These are phyloP conservation scores for Cyclophora albipunctata DNA, from an alignment of 2,888 invertebrate genomes.

Conservation along the genomic window DNA sequence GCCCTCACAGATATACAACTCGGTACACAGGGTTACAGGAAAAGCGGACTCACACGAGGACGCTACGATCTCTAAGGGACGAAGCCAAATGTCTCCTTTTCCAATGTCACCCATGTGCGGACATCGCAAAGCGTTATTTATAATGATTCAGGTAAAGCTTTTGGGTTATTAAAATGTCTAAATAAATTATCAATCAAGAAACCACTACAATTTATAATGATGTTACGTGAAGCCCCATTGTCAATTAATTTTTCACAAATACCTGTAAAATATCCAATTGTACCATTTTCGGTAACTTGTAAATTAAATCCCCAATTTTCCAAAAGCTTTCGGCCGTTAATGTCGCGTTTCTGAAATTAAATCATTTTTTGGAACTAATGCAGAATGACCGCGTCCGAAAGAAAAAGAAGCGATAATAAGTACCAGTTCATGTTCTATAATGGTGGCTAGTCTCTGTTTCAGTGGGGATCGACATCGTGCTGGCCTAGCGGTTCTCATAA, in stretches of 20 bases:
- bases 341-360: constrained; percentile 68
- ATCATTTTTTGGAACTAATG: constrained; percentile 52
- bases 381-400: constrained; percentile 32
- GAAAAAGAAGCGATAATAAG: constrained; percentile 21
- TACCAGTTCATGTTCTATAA: too few species aligned
- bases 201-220: constrained; percentile 18
- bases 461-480: not conserved
- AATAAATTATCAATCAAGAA: constrained; percentile 10
- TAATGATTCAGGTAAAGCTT: constrained; percentile 23
- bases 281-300: constrained; percentile 62
- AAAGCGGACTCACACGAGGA: constrained; percentile 26
- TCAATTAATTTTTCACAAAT: constrained; percentile 46
- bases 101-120: constrained; percentile 23
- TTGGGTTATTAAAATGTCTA: constrained; percentile 19
- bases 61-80: constrained; percentile 14
- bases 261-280: constrained; percentile 68
- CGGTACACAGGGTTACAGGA: constrained; percentile 31
- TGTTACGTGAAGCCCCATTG: constrained; percentile 47
- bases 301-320: constrained; percentile 55
- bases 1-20: constrained; percentile 11
- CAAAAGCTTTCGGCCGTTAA: constrained; percentile 58
- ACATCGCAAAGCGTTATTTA: constrained; percentile 32
- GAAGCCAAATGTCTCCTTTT: constrained; percentile 16
- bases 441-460: too few species aligned
- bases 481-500: not conserved